Evolutionary conservation across 2,888 invertebrate genomes (phyloP), one percentile per base, ranked within the genome.

Genomic region (Microctonus aethiopoides): DNA sequence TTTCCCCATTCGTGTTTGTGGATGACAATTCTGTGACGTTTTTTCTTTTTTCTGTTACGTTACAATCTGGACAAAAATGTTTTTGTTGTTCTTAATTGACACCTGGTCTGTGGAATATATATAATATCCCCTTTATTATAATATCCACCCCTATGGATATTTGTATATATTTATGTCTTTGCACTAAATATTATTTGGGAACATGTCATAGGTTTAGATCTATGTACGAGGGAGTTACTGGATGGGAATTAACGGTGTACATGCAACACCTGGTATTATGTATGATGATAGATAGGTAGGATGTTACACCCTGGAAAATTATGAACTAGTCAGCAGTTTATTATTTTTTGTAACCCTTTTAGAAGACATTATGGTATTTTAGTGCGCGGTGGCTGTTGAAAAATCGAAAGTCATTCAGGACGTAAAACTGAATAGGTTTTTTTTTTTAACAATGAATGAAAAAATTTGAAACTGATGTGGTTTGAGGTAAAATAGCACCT

Each of bases 221-320:
- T 2, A 39, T 39, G 39, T 39, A 39, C 39, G 66, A 52, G 46
- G 56, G 57, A 54, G 32, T n/a, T 26, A 7, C 24, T 22, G 60
- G 41, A 51, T 52, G 22, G 20, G 57, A 32, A 62, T 59, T 39
- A 39, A 39, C 39, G 39, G 39, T 39, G 39, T 39, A n/a, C 39
- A 39, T 39, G 39, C 39, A 39, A 39, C 39, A 39, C 39, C 39
- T 39, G 39, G 39, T 6, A 39, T 39, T 39, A 39, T 39, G n/a
- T 39, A n/a, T 13, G 39, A 39, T 13, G 3, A 39, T 39, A 39
- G 39, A 39, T 39, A 39, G 39, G 39, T 39, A 2, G 39, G 39
- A 39, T 39, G 39, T 39, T n/a, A 39, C n/a, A 39, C 39, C n/a
- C 39, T 39, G 39, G 39, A n/a, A 39, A 39, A 39, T 39, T 39